A percentile compares a stretch with the other conserved stretches of the same genome.
Evolutionary conservation across 2,888 invertebrate genomes (phyloP).

Genomic region (Drosophila monieri): DNA sequence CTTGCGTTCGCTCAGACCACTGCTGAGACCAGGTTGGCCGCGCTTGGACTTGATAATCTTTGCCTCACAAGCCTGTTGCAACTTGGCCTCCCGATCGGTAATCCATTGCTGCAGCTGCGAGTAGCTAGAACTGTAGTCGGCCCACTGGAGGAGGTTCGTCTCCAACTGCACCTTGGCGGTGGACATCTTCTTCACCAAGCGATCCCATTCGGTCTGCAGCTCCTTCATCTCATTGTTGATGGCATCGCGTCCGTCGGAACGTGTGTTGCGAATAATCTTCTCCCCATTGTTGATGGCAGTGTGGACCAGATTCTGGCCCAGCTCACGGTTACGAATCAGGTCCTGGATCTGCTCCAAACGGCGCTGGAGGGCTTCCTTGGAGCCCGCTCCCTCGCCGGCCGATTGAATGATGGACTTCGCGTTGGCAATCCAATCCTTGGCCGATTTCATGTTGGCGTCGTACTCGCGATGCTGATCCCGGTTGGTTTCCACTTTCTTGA

Average conservation of each 20-base stretch:
- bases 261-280: constrained; percentile 93
- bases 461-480: constrained; percentile 93
- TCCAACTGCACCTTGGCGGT: constrained; percentile 96
- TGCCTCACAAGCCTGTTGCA: constrained; percentile 94
- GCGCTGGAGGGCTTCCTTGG: constrained; percentile 92
- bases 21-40: constrained; percentile 91
- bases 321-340: constrained; percentile 91
- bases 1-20: constrained; percentile 92
- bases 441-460: constrained; percentile 89
- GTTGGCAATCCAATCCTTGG: constrained; percentile 93
- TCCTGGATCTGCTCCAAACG: constrained; percentile 92
- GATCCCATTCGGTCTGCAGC: constrained; percentile 96
- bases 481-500: constrained; percentile 95
- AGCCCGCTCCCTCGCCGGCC: constrained; percentile 91
- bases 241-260: constrained; percentile 94
- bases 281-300: constrained; percentile 95
- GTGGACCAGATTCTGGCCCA: constrained; percentile 94
- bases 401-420: constrained; percentile 92
- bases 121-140: constrained; percentile 97
- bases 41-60: constrained; percentile 92
- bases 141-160: constrained; percentile 96
- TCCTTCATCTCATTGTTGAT: constrained; percentile 95
- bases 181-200: constrained; percentile 94
- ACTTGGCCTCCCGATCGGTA: constrained; percentile 94
- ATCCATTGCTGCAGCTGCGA: constrained; percentile 97